Evolutionary conservation across 2,113 vertebrate species (phyloP).

Genomic region (Glaucidium brasilianum): DNA sequence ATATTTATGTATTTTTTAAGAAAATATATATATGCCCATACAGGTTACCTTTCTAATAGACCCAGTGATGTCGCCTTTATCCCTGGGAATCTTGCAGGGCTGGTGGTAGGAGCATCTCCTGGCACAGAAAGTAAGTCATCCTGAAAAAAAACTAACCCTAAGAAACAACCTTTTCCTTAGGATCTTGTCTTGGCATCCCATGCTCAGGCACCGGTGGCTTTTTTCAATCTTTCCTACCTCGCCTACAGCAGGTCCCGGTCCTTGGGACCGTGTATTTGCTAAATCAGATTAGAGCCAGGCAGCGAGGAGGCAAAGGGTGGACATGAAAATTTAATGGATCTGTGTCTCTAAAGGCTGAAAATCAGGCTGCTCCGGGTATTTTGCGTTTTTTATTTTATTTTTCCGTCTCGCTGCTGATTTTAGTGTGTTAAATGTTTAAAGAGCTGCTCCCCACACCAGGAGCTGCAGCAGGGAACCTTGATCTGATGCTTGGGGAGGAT

Average conservation of each 20-base stretch:
- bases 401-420: not conserved
- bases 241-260: not conserved
- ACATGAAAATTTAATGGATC: conserved; percentile 44
- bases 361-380: not conserved
- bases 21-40: not conserved
- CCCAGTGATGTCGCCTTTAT: not conserved
- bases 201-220: accelerated
- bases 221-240: not conserved
- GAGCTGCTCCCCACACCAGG: not conserved
- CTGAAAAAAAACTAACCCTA: not conserved
- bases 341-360: not conserved
- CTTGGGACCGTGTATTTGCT: not conserved
- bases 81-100: not conserved
- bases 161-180: not conserved
- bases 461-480: not conserved
- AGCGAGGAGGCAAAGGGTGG: not conserved
- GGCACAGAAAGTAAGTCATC: not conserved
- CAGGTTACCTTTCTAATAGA: not conserved
- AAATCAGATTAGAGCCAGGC: not conserved
- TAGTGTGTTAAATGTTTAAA: not conserved
- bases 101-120: not conserved
- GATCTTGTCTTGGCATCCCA: no score
- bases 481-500: not conserved
- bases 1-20: no score
- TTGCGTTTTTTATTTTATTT: not conserved